Percentiles rank a stretch among this genome's conserved stretches.
Evolutionary conservation across 2,113 vertebrate genomes (phyloP).

Genomic region (Megaptera novaeangliae): DNA sequence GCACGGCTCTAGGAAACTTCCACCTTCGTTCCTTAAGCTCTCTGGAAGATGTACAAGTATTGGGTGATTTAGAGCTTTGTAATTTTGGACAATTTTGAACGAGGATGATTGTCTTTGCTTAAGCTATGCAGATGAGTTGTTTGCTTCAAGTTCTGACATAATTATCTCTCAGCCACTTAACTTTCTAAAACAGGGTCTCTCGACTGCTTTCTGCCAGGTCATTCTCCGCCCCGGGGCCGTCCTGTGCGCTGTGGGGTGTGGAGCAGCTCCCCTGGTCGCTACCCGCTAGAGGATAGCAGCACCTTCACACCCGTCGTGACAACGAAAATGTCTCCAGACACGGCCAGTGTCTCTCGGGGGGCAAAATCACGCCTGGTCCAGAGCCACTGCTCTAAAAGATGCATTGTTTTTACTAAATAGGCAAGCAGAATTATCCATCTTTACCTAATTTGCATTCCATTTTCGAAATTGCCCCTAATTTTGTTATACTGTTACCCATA

Average conservation of each 20-base stretch:
- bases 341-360: no score
- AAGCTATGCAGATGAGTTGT: background rate
- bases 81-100: background rate
- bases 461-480: background rate
- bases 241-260: background rate
- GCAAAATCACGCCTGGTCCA: background rate
- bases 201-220: background rate
- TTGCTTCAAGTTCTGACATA: background rate
- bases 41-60: background rate
- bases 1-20: background rate
- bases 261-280: accelerated
- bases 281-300: background rate
- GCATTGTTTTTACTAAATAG: background rate
- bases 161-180: background rate
- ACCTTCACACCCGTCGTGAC: no score
- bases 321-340: background rate
- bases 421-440: background rate
- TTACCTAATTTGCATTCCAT: background rate
- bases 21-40: accelerated
- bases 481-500: background rate
- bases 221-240: accelerated
- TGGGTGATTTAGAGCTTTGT: background rate
- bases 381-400: background rate
- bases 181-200: background rate
- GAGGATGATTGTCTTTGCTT: background rate